Base-by-base conservation (phyloP, 2,888 invertebrate genomes). In the Xestia c-nigrum region DNA sequence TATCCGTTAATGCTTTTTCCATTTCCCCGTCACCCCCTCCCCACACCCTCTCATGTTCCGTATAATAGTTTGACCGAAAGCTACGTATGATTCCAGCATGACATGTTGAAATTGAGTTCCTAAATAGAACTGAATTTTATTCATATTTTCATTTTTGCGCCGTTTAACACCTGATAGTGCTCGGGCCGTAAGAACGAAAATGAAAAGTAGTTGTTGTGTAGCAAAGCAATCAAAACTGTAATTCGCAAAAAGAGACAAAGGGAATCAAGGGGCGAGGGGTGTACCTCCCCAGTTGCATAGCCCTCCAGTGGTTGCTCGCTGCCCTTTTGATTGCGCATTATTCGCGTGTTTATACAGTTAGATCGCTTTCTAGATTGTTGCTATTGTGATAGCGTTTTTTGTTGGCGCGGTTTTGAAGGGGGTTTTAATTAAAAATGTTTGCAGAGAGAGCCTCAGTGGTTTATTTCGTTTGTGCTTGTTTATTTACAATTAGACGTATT, bases 1-100 rank as follows among this genome's bases (percentile, higher is more conserved):
- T 94, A 96, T 96, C 96, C 96, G 96, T 94, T 97, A 97, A 97
- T 97, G 96, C 96, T 95, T 96, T 96, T 96, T 95, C 96, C 96
- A 96, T 96, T 96, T 95, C 95, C 94, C 93, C 93, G 90, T 90
- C 91, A 93, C 94, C 91, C 90, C 90, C 84, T 88, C 86, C 88
- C 81, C 90, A 89, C 90, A 84, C 91, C 91, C 91, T 81, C 85
- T 78, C 77, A 83, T 89, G 86, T 87, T 87, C 83, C 85, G 85
- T 87, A 89, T 91, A 91, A 89, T 91, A 90, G 93, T 94, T 94
- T 95, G 94, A 94, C 95, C 95, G 91, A 94, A 91, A 93, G 93
- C 90, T 92, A 87, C 86, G 86, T 86, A 89, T 90, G 88, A 91
- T 90, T 84, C 89, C 89, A 88, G 87, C 86, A 85, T 87, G 89